A percentile compares a stretch with the other conserved stretches of the same genome.
These are phyloP conservation scores for Tauraco hartlaubi DNA, from an alignment of 2,797 vertebrate species.

Conservation along the genomic window DNA sequence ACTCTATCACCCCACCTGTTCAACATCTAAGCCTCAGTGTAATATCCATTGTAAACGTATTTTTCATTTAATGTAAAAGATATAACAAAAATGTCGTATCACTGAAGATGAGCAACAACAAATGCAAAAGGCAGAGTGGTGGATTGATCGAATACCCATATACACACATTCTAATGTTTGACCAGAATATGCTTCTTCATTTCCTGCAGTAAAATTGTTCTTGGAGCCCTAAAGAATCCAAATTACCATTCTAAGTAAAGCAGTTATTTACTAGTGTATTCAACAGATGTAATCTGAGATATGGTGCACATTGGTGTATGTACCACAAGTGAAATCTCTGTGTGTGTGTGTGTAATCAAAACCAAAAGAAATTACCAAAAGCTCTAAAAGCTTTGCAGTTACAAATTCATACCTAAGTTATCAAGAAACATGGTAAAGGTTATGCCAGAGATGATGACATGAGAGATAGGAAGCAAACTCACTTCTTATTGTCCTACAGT, in stretches of 20 bases:
- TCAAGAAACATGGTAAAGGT: neutral
- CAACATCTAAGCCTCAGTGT: neutral
- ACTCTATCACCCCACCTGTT: neutral
- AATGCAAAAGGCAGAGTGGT: neutral
- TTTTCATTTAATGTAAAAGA: neutral
- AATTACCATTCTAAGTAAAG: neutral
- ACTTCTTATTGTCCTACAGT: neutral
- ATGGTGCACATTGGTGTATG: rapidly evolving
- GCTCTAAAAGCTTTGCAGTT: neutral
- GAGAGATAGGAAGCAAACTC: neutral
- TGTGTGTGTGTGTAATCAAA: rapidly evolving
- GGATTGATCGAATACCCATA: neutral
- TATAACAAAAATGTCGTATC: neutral
- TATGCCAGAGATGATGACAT: neutral
- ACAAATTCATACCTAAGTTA: neutral
- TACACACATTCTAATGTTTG: neutral
- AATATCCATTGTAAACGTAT: neutral
- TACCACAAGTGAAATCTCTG: neutral
- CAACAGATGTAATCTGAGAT: neutral
- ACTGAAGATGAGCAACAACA: neutral
- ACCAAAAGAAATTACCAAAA: neutral
- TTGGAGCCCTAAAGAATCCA: neutral
- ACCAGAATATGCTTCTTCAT: neutral
- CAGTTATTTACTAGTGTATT: neutral
- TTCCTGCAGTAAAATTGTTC: neutral